Percentiles rank a stretch among this genome's conserved stretches.
Conservation (phyloP, 2,888 invertebrate species). For the Cotesia congregata region DNA sequence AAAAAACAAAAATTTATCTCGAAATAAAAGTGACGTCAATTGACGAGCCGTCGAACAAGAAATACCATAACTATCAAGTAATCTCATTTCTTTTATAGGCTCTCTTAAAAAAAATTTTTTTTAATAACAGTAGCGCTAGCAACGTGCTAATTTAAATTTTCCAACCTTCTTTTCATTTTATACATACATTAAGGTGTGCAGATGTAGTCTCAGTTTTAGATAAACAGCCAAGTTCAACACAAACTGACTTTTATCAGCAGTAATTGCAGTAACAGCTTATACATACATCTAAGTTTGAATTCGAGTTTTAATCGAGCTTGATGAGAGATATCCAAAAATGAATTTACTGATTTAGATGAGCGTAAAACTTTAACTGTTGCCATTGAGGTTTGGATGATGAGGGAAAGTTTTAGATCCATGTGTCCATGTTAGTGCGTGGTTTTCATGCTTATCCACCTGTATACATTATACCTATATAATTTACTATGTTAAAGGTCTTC, state of each 20-base stretch:
- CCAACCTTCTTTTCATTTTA: too few species aligned
- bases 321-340: neutral
- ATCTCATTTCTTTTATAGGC: too few species aligned
- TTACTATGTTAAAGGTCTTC: slow-evolving; percentile 35
- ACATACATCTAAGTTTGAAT: neutral
- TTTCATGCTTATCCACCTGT: slow-evolving; percentile 5
- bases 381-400: slow-evolving; percentile 25
- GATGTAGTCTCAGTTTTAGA: neutral
- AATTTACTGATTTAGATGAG: neutral
- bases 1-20: too few species aligned
- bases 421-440: slow-evolving; percentile 16
- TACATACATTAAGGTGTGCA: neutral
- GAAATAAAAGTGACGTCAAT: too few species aligned
- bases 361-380: neutral
- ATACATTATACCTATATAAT: slow-evolving; percentile 1
- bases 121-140: too few species aligned
- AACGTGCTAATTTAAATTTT: too few species aligned
- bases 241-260: neutral
- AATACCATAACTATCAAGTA: too few species aligned
- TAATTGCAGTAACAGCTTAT: neutral
- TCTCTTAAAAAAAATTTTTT: too few species aligned
- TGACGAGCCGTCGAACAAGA: too few species aligned
- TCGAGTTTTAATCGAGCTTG: neutral
- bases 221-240: neutral
- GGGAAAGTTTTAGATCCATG: slow-evolving; percentile 36